phyloP scores from a whole-genome alignment of 1,140 invertebrate genomes.

The Hyposmocoma kahamanoa region DNA sequence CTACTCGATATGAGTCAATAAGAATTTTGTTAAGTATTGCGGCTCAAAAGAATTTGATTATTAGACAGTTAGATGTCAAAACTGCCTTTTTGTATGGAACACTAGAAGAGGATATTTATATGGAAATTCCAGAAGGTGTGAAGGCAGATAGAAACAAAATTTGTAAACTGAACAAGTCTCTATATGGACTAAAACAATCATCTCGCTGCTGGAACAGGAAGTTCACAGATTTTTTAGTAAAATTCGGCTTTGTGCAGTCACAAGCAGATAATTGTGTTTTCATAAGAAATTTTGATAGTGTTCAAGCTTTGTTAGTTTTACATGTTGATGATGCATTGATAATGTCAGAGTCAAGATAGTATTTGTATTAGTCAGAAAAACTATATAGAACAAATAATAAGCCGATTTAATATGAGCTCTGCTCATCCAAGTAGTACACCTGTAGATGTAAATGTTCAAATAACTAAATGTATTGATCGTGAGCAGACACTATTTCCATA shows the following conservation, averaged over 20 bases:
- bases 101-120: conserved; percentile 25
- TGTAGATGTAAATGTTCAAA: conserved; percentile 3
- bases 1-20: conserved; percentile 28
- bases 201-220: conserved; percentile 41
- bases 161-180: conserved; percentile 45
- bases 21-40: conserved; percentile 26
- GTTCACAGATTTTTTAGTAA: conserved; percentile 29
- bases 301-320: conserved; percentile 40
- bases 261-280: conserved; percentile 52
- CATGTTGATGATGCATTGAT: conserved; percentile 69
- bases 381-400: conserved; percentile 8
- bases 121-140: conserved; percentile 26
- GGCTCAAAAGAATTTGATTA: conserved; percentile 20
- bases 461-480: background rate
- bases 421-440: conserved; percentile 1
- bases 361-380: conserved; percentile 2
- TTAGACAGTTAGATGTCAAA: conserved; percentile 30
- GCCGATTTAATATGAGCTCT: conserved; percentile 4
- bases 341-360: conserved; percentile 9
- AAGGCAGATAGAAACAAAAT: conserved; percentile 11
- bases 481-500: conserved; percentile 15
- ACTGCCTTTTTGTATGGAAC: conserved; percentile 30
- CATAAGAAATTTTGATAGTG: conserved; percentile 19
- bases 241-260: conserved; percentile 39
- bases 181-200: conserved; percentile 43